Conservation (phyloP, 2,113 vertebrate species). For the Aleadryas rufinucha region DNA sequence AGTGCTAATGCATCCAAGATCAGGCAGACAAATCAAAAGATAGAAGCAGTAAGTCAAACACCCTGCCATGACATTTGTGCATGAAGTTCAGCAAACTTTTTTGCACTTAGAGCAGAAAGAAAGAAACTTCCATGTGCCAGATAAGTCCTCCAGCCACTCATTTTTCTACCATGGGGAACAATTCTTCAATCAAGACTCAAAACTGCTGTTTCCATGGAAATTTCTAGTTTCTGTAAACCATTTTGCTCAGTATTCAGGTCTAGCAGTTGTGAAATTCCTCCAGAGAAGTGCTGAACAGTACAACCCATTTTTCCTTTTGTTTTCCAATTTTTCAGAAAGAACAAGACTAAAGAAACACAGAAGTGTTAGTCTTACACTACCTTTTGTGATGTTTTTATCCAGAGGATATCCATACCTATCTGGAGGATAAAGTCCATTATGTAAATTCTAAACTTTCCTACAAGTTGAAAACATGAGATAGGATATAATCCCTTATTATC, state of each 20-base stretch:
- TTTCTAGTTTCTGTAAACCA: not conserved
- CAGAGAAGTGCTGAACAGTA: not conserved
- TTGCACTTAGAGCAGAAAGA: not conserved
- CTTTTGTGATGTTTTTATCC: not conserved
- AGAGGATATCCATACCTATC: not conserved
- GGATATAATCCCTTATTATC: not conserved
- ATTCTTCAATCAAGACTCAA: not conserved
- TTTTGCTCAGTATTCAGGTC: not conserved
- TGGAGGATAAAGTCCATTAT: not conserved
- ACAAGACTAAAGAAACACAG: not conserved
- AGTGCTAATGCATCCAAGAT: not conserved
- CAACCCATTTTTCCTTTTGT: not conserved
- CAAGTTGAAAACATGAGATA: not conserved
- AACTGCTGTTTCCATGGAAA: not conserved
- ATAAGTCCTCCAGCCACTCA: not conserved
- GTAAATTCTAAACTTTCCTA: not conserved
- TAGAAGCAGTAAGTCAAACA: not conserved
- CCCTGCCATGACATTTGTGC: not conserved
- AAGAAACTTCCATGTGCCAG: not conserved
- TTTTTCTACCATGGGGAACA: not conserved
- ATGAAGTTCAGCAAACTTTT: not conserved
- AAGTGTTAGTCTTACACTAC: not conserved
- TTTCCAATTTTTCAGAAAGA: not conserved
- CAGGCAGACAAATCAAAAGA: not conserved
- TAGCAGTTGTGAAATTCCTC: not conserved